Evolutionary conservation across 2,797 vertebrate species (phyloP).

Genomic region (Propithecus perrieri): DNA sequence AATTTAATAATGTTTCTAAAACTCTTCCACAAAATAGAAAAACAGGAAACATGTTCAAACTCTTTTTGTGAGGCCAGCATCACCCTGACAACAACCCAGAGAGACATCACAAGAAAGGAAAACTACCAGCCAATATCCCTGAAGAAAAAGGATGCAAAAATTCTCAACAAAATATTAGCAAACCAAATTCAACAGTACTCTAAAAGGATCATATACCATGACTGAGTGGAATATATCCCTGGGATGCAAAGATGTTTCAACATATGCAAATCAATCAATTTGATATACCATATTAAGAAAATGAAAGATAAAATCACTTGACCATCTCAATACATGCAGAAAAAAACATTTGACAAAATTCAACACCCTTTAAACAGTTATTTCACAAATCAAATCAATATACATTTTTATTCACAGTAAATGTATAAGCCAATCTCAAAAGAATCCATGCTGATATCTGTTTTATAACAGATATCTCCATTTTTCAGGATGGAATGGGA

Average conservation of each 20-base stretch:
- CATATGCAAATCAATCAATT: neutral
- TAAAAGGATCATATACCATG: neutral
- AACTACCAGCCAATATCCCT: neutral
- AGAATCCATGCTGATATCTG: too few relatives aligned
- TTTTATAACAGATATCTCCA: too few relatives aligned
- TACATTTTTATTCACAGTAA: too few relatives aligned
- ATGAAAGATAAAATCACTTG: neutral
- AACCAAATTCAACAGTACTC: neutral
- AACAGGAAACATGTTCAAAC: neutral
- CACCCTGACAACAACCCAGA: neutral
- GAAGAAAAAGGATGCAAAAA: neutral
- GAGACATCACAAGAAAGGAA: neutral
- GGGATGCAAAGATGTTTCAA: neutral
- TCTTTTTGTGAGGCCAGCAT: neutral
- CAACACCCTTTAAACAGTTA: too few relatives aligned
- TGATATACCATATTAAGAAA: neutral
- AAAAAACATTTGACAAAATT: neutral
- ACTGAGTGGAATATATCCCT: neutral
- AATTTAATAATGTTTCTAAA: neutral
- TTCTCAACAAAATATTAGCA: neutral
- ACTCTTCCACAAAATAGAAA: neutral
- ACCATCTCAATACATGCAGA: neutral
- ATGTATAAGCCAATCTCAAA: too few relatives aligned
- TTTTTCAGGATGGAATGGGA: too few relatives aligned
- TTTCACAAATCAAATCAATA: too few relatives aligned